Percentiles rank a stretch among this genome's conserved stretches.
phyloP scores from a whole-genome alignment of 2,113 vertebrate genomes.

The Daboia siamensis region DNA sequence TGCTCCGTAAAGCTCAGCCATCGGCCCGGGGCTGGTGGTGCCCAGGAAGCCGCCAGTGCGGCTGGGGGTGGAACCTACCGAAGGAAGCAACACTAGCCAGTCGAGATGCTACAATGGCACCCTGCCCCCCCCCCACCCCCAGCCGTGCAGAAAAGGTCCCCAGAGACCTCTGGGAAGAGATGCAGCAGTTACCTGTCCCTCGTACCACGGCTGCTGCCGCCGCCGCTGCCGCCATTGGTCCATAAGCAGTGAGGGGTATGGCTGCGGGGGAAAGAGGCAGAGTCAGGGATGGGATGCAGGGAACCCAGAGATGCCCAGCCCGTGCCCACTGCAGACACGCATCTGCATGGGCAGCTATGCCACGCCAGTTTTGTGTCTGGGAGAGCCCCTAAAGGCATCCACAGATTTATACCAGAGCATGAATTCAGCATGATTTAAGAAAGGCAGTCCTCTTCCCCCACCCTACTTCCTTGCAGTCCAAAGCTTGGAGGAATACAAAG shows the following conservation, averaged over 20 bases:
- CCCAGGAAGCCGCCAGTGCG: conserved; percentile 95
- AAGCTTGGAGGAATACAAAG: conserved; percentile 44
- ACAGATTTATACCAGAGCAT: neutral
- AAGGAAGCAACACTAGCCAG: conserved; percentile 62
- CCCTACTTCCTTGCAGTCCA: conserved; percentile 6
- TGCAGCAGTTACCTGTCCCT: conserved; percentile 77
- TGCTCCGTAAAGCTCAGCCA: conserved; percentile 94
- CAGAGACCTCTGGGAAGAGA: accelerated
- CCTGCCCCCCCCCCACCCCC: conserved; percentile 31
- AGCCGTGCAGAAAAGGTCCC: accelerated
- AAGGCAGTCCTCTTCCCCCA: neutral
- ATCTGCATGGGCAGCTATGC: neutral
- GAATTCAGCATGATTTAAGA: neutral
- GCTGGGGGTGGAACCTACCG: conserved; percentile 88
- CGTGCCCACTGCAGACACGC: neutral
- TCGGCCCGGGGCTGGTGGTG: conserved; percentile 95
- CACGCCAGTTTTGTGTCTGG: neutral
- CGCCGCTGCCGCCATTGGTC: conserved; percentile 93
- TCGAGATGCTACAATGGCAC: conserved; percentile 57
- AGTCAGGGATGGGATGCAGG: neutral
- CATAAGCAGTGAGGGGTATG: conserved; percentile 95
- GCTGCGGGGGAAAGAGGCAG: conserved; percentile 72
- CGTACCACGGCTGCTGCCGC: conserved; percentile 91
- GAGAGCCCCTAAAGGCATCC: neutral
- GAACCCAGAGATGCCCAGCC: neutral